Percentiles rank a stretch among this genome's conserved stretches.
Conservation (phyloP, 2,888 invertebrate species). For the Ophioninae sp. region DNA sequence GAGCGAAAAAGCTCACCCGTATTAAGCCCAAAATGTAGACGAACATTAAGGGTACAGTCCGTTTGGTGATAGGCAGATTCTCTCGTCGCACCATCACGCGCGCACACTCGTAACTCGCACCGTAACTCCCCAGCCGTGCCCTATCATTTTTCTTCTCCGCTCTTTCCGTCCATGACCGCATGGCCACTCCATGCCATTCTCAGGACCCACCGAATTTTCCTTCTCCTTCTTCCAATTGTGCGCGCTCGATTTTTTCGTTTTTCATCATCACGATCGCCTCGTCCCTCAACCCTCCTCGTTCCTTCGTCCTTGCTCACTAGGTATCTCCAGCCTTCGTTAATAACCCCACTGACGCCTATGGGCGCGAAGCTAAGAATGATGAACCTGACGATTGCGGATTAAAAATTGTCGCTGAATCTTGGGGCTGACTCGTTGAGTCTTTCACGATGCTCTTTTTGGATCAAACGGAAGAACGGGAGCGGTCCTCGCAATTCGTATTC, state of each 20-base stretch:
- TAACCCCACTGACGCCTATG: slow-evolving; percentile 22
- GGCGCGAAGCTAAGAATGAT: slow-evolving; percentile 42
- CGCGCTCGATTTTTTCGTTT: slow-evolving; percentile 31
- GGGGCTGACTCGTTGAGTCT: not conserved
- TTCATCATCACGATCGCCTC: slow-evolving; percentile 6
- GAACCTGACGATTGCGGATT: slow-evolving; percentile 34
- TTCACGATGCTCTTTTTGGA: not conserved
- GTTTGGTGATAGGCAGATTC: slow-evolving; percentile 50
- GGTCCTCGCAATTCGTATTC: too few species aligned
- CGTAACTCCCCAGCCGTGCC: slow-evolving; percentile 20
- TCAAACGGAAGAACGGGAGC: too few species aligned
- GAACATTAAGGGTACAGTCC: slow-evolving; percentile 71
- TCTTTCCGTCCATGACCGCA: slow-evolving; percentile 37
- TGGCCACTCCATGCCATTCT: slow-evolving; percentile 20
- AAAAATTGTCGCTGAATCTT: slow-evolving; percentile 38
- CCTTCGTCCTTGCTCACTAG: slow-evolving; percentile 7
- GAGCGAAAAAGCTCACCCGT: slow-evolving; percentile 62
- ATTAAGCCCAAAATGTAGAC: slow-evolving; percentile 77
- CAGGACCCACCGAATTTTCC: slow-evolving; percentile 46
- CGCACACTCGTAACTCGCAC: not conserved
- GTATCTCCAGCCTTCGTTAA: slow-evolving; percentile 27
- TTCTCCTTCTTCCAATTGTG: slow-evolving; percentile 44
- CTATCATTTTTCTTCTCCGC: slow-evolving; percentile 64
- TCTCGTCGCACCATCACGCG: slow-evolving; percentile 1
- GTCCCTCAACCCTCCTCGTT: slow-evolving; percentile 34